Evolutionary conservation across 2,797 vertebrate species (phyloP), one percentile per base, ranked within the genome.

Genomic region (Nannoperca australis): DNA sequence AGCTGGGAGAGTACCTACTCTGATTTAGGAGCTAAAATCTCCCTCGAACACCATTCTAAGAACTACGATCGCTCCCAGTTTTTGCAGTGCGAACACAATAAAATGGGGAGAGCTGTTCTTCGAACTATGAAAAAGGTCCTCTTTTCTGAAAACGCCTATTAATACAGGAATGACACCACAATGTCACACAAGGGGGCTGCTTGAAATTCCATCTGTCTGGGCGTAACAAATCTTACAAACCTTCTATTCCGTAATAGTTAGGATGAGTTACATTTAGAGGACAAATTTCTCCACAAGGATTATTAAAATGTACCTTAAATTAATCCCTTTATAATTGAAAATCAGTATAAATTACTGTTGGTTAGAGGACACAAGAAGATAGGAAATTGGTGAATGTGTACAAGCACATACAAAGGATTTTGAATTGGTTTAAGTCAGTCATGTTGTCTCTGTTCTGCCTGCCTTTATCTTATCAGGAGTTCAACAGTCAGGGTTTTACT

Each of bases 401-500:
- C 11, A 6, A 44, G 10, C 30, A 3, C 30, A 60, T 44, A 34
- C 60, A 66, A 54, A 49, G 2, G 10, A 53, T 60, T 75, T 53
- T 30, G 3, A 51, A 55, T 53, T 22, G 32, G 32, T 63, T 44
- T 14, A 22, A 20, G 8, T 44, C 2, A 3, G 17, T 40, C 10
- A 8, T 58, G 20, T 3, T 59, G 4, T 58, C 40, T 40, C 59
- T 20, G 27, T 56, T 64, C n/a, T 32, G 55, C 24, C 24, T 1
- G 36, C 20, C 11, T 36, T 47, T 12, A 30, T 50, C 34, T 50
- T 11, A 6, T 17, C 10, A 45, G 11, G 32, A 45, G 32, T 58
- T 70, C 22, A 67, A 1, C 11, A 18, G 34, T 56, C 76, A 53
- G 34, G 36, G 27, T 76, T 62, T 81, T 73, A 81, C 74, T 34